phyloP scores from a whole-genome alignment of 2,888 invertebrate species.

The Gordius sp. region DNA sequence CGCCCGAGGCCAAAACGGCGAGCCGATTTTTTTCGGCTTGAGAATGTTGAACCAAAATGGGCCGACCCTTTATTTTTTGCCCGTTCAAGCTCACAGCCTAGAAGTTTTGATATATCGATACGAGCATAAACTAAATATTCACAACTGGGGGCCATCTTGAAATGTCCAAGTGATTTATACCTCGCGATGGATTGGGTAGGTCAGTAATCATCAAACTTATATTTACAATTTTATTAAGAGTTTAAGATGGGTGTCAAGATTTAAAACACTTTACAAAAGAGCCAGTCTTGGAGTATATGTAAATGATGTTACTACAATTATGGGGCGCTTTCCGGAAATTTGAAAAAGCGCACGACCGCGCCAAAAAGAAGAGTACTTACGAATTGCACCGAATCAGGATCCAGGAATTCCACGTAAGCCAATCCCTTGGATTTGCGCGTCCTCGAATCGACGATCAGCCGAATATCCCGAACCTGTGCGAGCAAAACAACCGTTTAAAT shows the following conservation, averaged over 20 bases:
- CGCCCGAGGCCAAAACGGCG: slow-evolving; percentile 25
- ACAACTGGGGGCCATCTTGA: too few species aligned
- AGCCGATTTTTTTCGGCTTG: slow-evolving; percentile 47
- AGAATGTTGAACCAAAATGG: slow-evolving; percentile 88
- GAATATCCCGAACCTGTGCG: slow-evolving; percentile 65
- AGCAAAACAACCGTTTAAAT: too few species aligned
- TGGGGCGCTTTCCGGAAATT: too few species aligned
- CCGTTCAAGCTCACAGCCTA: slow-evolving; percentile 78
- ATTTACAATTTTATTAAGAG: too few species aligned
- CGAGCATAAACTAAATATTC: too few species aligned
- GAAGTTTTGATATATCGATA: slow-evolving; percentile 27
- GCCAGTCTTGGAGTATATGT: too few species aligned
- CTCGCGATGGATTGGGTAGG: too few species aligned
- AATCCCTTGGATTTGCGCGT: slow-evolving; percentile 94
- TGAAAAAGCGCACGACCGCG: neutral
- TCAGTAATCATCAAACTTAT: too few species aligned
- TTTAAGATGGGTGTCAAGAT: too few species aligned
- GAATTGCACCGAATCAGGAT: slow-evolving; percentile 78
- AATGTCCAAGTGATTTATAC: too few species aligned
- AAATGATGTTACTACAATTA: too few species aligned
- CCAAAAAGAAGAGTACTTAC: neutral
- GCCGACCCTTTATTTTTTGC: slow-evolving; percentile 73
- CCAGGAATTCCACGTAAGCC: slow-evolving; percentile 95
- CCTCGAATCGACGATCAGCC: slow-evolving; percentile 92
- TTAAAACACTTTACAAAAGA: too few species aligned